Evolutionary conservation across 2,113 vertebrate genomes (phyloP).

Genomic region (Ceyx margarethae): DNA sequence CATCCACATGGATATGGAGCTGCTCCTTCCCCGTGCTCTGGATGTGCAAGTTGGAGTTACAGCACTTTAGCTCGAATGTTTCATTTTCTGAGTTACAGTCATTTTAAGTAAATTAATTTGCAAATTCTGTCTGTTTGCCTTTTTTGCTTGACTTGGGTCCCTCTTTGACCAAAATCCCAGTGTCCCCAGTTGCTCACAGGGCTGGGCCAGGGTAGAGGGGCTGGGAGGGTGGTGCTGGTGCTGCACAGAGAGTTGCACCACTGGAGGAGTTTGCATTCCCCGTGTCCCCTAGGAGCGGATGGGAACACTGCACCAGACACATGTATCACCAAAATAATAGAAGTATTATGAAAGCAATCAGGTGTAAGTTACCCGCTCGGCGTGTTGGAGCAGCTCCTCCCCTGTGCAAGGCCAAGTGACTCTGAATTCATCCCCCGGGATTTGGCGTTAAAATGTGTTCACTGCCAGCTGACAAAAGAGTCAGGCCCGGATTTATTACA

Average conservation of each 20-base stretch:
- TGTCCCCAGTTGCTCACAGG: rapidly evolving
- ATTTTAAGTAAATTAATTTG: not conserved
- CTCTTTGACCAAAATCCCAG: not conserved
- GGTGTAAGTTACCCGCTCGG: slow-evolving; percentile 29
- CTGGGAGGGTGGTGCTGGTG: rapidly evolving
- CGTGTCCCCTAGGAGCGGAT: not conserved
- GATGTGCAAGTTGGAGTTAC: not conserved
- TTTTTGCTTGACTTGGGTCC: not conserved
- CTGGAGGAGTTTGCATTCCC: not conserved
- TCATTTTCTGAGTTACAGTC: not conserved
- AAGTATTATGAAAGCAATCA: slow-evolving; percentile 42
- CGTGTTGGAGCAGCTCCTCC: slow-evolving; percentile 42
- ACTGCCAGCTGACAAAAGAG: slow-evolving; percentile 66
- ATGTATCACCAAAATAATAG: slow-evolving; percentile 39
- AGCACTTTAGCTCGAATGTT: not conserved
- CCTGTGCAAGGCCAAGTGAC: slow-evolving; percentile 57
- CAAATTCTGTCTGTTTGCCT: not conserved
- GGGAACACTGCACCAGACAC: not conserved
- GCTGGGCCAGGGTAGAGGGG: rapidly evolving
- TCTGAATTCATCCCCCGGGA: slow-evolving; percentile 66
- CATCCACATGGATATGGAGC: not conserved
- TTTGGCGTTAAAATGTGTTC: slow-evolving; percentile 49
- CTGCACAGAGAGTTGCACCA: not conserved
- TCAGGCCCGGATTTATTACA: slow-evolving; percentile 63
- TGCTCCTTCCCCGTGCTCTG: not conserved